Percentiles rank a stretch among this genome's conserved stretches.
phyloP scores from a whole-genome alignment of 2,113 vertebrate genomes.

The Malurus melanocephalus region DNA sequence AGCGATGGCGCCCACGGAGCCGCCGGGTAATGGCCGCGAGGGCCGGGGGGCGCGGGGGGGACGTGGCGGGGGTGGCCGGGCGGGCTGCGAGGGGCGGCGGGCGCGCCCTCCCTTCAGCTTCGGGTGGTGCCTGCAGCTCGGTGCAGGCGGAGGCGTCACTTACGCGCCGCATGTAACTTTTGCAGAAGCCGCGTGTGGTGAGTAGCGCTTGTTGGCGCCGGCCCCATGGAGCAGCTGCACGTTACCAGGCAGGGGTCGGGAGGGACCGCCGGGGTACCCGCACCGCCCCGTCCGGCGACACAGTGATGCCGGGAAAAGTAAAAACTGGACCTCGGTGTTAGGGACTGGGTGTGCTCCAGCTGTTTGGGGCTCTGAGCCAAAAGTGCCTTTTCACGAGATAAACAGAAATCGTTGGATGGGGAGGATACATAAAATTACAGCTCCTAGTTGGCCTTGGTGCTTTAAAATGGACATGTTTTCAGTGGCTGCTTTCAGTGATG shows the following conservation, averaged over 20 bases:
- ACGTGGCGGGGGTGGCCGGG: neutral
- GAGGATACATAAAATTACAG: neutral
- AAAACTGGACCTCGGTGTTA: rapidly evolving
- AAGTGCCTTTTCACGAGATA: neutral
- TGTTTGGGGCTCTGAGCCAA: neutral
- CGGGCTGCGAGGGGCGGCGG: neutral
- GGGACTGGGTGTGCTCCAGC: neutral
- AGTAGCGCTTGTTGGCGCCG: neutral
- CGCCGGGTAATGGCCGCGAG: neutral
- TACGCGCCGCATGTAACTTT: rapidly evolving
- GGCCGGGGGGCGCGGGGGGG: neutral
- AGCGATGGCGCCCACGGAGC: conserved; percentile 4
- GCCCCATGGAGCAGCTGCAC: neutral
- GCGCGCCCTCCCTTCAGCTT: rapidly evolving
- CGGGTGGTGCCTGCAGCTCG: too few species aligned
- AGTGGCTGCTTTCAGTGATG: neutral
- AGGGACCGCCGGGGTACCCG: too few species aligned
- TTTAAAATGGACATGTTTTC: neutral
- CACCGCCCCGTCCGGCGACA: neutral
- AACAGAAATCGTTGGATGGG: neutral
- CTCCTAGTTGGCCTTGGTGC: rapidly evolving
- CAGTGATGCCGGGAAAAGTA: neutral
- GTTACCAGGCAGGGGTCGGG: too few species aligned
- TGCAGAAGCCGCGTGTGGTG: neutral
- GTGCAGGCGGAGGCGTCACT: neutral